A percentile compares a stretch with the other conserved stretches of the same genome.
These are phyloP conservation scores for Toxonevra muliebris DNA, from an alignment of 2,888 invertebrate species.

Conservation along the genomic window DNA sequence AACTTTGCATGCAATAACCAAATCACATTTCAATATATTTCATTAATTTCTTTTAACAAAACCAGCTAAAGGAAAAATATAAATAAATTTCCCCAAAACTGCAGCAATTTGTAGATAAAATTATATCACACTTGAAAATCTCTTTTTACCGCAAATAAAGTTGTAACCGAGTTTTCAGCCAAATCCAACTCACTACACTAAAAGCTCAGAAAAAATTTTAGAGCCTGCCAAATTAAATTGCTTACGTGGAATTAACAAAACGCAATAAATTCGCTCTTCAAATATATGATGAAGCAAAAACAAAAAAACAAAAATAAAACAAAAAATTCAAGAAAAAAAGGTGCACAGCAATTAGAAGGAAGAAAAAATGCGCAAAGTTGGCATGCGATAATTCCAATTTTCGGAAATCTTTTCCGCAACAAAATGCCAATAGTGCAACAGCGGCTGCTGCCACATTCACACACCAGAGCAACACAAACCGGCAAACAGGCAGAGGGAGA, in stretches of 20 bases:
- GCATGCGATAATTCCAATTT: no score
- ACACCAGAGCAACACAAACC: background rate
- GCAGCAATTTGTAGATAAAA: slow-evolving; percentile 24
- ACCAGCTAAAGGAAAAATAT: no score
- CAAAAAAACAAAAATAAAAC: background rate
- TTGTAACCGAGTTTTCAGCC: no score
- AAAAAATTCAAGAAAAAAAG: no score
- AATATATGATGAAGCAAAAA: background rate
- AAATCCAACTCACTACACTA: no score
- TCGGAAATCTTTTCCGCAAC: no score
- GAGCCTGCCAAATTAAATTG: background rate
- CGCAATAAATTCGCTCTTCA: background rate
- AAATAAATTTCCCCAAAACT: slow-evolving; percentile 22
- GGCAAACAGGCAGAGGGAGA: slow-evolving; percentile 7
- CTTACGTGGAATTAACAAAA: background rate
- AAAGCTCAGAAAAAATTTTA: no score
- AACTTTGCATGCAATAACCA: no score
- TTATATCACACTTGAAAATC: slow-evolving; percentile 7
- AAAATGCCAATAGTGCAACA: background rate
- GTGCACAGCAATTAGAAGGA: background rate
- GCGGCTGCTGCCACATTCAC: background rate
- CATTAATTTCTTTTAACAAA: no score
- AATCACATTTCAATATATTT: no score
- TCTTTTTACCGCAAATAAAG: no score
- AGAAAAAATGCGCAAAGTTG: slow-evolving; percentile 31